Percentiles rank a stretch among this genome's conserved stretches.
Evolutionary conservation across 2,888 invertebrate genomes (phyloP).

Genomic region (Tiliacea aurago): DNA sequence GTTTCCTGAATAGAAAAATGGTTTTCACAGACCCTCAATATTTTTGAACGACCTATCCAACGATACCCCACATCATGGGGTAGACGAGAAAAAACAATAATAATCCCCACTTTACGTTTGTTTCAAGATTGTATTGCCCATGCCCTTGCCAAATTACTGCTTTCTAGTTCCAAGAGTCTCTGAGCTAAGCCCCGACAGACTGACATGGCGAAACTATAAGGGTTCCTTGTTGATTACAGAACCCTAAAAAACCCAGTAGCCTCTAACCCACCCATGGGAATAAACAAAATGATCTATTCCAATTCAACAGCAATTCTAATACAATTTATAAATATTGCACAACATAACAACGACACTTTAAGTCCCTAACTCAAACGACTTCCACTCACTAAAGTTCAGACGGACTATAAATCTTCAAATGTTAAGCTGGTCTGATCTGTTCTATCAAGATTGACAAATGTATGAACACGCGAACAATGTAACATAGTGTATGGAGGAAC

Average conservation of each 20-base stretch:
- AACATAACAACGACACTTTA: conserved; percentile 32
- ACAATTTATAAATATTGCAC: conserved; percentile 22
- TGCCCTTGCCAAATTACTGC: no score
- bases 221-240: no score
- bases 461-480: conserved; percentile 72
- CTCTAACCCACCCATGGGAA: neutral
- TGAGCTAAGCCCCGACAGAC: no score
- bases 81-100: no score
- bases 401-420: conserved; percentile 65
- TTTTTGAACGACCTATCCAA: no score
- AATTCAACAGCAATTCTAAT: neutral
- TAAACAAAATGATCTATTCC: neutral
- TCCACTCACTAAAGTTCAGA: conserved; percentile 61
- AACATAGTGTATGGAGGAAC: conserved; percentile 62
- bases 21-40: no score
- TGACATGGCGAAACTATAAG: no score
- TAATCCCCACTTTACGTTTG: no score
- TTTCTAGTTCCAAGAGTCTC: no score
- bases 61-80: no score
- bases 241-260: neutral
- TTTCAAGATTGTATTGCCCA: no score
- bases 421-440: conserved; percentile 64
- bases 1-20: no score
- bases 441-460: conserved; percentile 67
- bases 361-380: conserved; percentile 28